phyloP scores from a whole-genome alignment of 2,797 vertebrate species.

The Anguilla anguilla region DNA sequence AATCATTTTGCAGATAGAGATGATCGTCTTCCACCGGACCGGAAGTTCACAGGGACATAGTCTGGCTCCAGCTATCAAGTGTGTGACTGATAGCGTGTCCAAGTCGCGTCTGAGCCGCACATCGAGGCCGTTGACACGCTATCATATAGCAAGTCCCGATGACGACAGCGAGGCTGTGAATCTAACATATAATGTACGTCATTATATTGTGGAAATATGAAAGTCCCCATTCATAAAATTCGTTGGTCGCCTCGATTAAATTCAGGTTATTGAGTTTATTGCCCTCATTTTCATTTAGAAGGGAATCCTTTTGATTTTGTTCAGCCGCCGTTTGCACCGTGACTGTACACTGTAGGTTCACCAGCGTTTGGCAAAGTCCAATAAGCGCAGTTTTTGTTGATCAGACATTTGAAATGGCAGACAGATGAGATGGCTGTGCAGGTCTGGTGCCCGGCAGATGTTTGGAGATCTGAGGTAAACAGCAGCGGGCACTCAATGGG shows the following conservation, averaged over 20 bases:
- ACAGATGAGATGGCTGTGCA: conserved; percentile 28
- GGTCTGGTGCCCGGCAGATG: conserved; percentile 37
- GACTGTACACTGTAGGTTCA: neutral
- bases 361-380: neutral
- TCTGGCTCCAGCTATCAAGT: conserved; percentile 78
- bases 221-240: neutral
- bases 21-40: conserved; percentile 65
- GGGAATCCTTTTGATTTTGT: neutral
- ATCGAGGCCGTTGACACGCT: neutral
- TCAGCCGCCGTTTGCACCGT: neutral
- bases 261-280: neutral
- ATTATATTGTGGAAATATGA: conserved; percentile 3
- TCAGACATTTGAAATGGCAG: neutral
- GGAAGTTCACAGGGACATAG: conserved; percentile 64
- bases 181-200: neutral
- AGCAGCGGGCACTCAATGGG: neutral
- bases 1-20: conserved; percentile 70
- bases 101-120: conserved; percentile 61
- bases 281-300: neutral
- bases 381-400: neutral
- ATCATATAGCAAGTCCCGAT: neutral
- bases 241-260: neutral
- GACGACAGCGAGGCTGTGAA: neutral
- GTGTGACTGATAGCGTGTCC: conserved; percentile 73
- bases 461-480: conserved; percentile 28